Conservation (phyloP, 2,113 vertebrate species). For the Hydrolagus affinis region DNA sequence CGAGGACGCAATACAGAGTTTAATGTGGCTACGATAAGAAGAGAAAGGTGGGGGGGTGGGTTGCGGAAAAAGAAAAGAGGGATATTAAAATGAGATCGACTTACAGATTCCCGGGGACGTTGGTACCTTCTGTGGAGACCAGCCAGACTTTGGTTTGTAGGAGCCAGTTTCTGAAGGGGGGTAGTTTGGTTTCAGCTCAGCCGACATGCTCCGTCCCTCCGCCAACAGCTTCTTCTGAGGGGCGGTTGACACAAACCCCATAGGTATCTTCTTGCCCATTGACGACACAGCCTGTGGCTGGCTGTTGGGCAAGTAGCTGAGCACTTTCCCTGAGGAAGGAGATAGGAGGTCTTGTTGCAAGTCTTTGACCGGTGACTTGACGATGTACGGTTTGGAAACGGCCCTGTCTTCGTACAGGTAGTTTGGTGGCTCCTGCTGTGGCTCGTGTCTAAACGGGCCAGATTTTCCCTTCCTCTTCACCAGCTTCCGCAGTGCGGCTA, state of each 20-base stretch:
- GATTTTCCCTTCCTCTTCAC: slow-evolving; percentile 46
- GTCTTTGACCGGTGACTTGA: not conserved
- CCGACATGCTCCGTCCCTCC: not conserved
- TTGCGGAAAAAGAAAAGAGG: not conserved
- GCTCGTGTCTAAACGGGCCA: not conserved
- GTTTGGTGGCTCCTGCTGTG: not conserved
- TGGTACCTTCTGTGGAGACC: slow-evolving; percentile 18
- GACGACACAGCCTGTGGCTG: not conserved
- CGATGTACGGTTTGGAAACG: not conserved
- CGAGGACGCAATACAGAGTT: too few species aligned
- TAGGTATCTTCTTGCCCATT: slow-evolving; percentile 22
- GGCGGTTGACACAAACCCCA: slow-evolving; percentile 29
- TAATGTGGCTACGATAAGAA: not conserved
- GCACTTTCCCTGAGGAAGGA: not conserved
- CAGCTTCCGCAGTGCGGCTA: slow-evolving; percentile 93
- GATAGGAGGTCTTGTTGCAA: slow-evolving; percentile 2
- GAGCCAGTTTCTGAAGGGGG: not conserved
- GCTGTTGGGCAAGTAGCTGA: not conserved
- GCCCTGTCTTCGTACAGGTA: not conserved
- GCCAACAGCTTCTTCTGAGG: not conserved
- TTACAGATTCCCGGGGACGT: slow-evolving; percentile 13
- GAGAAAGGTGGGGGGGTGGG: too few species aligned
- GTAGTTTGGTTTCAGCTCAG: slow-evolving; percentile 8
- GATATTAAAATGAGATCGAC: not conserved
- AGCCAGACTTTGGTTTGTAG: slow-evolving; percentile 6